Conservation (phyloP, 1,140 invertebrate species). For the Mylabris phalerata region DNA sequence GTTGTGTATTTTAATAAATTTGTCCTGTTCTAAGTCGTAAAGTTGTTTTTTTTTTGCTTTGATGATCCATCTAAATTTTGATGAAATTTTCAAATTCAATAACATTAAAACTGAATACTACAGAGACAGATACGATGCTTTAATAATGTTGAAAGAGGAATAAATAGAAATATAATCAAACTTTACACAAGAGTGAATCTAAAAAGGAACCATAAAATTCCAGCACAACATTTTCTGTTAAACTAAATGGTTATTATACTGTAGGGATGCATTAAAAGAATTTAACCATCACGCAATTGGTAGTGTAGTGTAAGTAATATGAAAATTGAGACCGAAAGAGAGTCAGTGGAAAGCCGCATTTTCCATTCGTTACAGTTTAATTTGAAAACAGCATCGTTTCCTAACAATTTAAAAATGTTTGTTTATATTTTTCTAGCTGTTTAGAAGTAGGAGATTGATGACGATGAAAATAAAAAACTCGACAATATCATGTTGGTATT, state of each 20-base stretch:
- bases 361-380: slow-evolving; percentile 5
- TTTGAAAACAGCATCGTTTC: not conserved
- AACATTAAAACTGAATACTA: no score
- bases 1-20: no score
- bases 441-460: slow-evolving; percentile 1
- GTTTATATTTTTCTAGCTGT: no score
- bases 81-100: no score
- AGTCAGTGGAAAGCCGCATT: slow-evolving; percentile 4
- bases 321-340: slow-evolving; percentile 7
- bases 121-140: no score
- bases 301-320: not conserved
- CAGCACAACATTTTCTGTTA: slow-evolving; percentile 4
- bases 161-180: no score
- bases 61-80: no score
- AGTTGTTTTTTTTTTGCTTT: no score
- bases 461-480: slow-evolving; percentile 14
- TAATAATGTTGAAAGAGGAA: no score
- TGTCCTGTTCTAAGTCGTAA: no score
- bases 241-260: slow-evolving; percentile 13
- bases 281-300: not conserved
- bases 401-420: no score
- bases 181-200: no score
- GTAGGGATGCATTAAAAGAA: slow-evolving; percentile 6
- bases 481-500: slow-evolving; percentile 9
- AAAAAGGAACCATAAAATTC: slow-evolving; percentile 13